A percentile compares a stretch with the other conserved stretches of the same genome.
phyloP scores from a whole-genome alignment of 2,797 vertebrate genomes.

The Sphenodon punctatus region DNA sequence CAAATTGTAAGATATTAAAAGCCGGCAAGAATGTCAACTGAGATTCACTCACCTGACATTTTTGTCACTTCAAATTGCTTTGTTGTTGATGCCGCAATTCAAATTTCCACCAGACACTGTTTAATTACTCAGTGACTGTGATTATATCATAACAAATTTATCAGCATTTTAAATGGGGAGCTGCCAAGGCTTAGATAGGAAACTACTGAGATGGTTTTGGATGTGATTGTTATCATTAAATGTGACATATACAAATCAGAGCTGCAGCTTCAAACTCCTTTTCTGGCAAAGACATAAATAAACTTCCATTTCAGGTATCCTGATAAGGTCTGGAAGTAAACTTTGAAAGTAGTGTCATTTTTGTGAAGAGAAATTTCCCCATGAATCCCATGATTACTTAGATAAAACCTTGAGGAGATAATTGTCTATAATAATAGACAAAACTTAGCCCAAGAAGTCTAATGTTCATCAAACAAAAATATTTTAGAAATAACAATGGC shows the following conservation, averaged over 20 bases:
- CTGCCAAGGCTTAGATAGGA: slow-evolving; percentile 44
- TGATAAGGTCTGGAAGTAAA: not conserved
- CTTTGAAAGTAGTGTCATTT: not conserved
- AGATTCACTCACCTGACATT: slow-evolving; percentile 50
- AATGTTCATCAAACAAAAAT: not conserved
- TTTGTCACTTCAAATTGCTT: slow-evolving; percentile 62
- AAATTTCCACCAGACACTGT: slow-evolving; percentile 46
- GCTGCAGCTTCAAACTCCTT: slow-evolving; percentile 35
- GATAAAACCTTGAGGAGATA: not conserved
- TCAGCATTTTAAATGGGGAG: slow-evolving; percentile 60
- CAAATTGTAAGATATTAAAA: slow-evolving; percentile 60
- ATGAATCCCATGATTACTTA: slow-evolving; percentile 12
- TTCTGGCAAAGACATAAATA: not conserved
- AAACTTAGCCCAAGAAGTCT: not conserved
- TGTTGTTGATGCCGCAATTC: slow-evolving; percentile 55
- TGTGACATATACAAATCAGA: slow-evolving; percentile 53
- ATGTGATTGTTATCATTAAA: slow-evolving; percentile 63
- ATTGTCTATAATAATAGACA: not conserved
- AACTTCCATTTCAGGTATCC: slow-evolving; percentile 20
- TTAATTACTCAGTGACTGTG: slow-evolving; percentile 65
- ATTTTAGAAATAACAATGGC: not conserved
- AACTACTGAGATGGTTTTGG: slow-evolving; percentile 55
- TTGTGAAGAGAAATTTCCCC: slow-evolving; percentile 1
- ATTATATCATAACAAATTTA: slow-evolving; percentile 66
- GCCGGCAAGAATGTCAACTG: slow-evolving; percentile 38